Evolutionary conservation across 2,888 invertebrate species (phyloP), one percentile per base, ranked within the genome.

Genomic region (Sinotaia quadrata): DNA sequence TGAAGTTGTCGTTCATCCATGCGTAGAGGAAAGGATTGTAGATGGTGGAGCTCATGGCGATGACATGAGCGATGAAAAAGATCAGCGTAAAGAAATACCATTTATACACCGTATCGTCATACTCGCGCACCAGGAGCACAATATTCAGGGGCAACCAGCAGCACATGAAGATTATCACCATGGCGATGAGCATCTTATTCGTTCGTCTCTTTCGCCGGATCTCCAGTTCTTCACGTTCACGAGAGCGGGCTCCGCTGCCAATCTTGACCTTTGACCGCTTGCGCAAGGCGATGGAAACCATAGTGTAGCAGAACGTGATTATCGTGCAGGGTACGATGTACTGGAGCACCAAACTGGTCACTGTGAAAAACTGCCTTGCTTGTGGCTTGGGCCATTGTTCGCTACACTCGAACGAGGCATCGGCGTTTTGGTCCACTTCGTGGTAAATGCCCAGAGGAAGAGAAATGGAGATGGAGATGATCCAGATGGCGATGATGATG

Each of bases 171-270:
- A 98, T 95, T 15, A 93, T 69, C 47, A 72, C 98, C 98, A 99
- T 99, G 1, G 96, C 94, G 71, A 98, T 96, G 71, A 98, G 90
- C 98, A 98, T 99, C 77, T 95, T 92, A 88, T 98, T 97, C 8
- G 98, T 97, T 49, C 96, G 91, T 66, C 94, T 91, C 84, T 97
- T 97, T 68, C 97, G 91, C 82, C 94, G 94, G 62, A 96, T 92
- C 84, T 97, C 98, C 21, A 93, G 91, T 85, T 96, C 96, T 85
- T 96, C 96, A 81, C 95, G 93, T 10, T 93, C 91, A n/a, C 94
- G 92, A 67, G 93, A 93, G 41, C 85, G 85, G 34, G 78, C 51
- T 91, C 93, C 85, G 58, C 81, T 81, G 0, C 95, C 95, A 0
- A 96, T 96, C 84, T 95, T 95, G 18, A 75, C 91, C 85, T 93